Base-by-base conservation (phyloP, 2,888 invertebrate species). In the Ochropleura plecta region DNA sequence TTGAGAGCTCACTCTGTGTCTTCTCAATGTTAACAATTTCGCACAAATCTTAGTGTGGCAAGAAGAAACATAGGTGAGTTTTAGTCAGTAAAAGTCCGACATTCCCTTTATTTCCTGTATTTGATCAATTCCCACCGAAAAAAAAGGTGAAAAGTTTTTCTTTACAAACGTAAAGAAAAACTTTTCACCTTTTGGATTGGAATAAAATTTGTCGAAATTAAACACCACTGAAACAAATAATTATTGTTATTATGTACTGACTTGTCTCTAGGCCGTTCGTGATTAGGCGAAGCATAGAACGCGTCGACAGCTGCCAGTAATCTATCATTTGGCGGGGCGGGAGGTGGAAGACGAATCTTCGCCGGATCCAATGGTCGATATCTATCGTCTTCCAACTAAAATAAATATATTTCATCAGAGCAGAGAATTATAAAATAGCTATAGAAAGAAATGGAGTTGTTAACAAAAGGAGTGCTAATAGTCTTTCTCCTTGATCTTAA, bases 251-350 rank as follows among this genome's bases (percentile, higher is more conserved):
- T 5, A 62, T 62, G 5, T 78, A 92, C 93, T 91, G 93, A 98
- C 98, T 98, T 98, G 96, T 99, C 99, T 90, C 99, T 97, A 0
- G 99, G 99, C 78, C 99, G 97, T 91, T 99, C 99, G 91, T 99
- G 99, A 87, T 98, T 98, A 9, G 99, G 99, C 48, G 98, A 98
- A 2, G 98, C 98, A 94, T 99, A 99, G 97, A 99, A 99, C 3
- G 99, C 99, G 90, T 99, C 99, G 0, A 99, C 98, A 12, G 99
- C 99, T 40, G 98, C 98, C 53, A 99, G 96, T 59, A 99, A 96
- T 78, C 99, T 97, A 81, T 99, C 99, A 90, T 98, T 99, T 18
- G 99, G 99, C 46, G 99, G 99, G 81, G 99, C 98, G 3, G 99
- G 99, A 12, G 99, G 98, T 40, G 99, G 99, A 81, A 99, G 96